Evolutionary conservation across 2,888 invertebrate genomes (phyloP), one percentile per base, ranked within the genome.

Genomic region (Tetheella fluctuosa): DNA sequence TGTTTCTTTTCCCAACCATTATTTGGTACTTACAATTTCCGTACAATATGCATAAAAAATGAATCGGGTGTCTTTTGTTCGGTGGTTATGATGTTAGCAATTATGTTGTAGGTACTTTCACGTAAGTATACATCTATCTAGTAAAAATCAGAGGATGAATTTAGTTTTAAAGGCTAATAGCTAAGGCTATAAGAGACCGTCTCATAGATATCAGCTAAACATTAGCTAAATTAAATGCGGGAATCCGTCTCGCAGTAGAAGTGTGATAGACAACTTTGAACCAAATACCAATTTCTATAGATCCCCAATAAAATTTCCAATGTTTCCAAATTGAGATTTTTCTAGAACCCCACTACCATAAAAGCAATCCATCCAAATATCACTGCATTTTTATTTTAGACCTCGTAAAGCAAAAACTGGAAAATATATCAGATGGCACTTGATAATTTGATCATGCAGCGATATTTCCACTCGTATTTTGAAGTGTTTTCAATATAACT

Each of bases 291-390:
- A 69, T 76, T 71, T 70, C 63, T 67, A 63, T 59, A 67, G 67
- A 73, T 70, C 69, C 58, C 59, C 65, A 64, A 68, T 70, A 74
- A 70, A 73, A 70, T 77, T 71, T 68, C 69, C 69, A 72, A 67
- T 71, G 63, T 68, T 74, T 71, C 67, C 58, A 73, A 75, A 79
- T 74, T 68, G 72, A 67, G 69, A 68, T 59, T 70, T 73, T 69
- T 63, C 48, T 17, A 59, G 70, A 70, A 69, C 67, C 53, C 48
- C 57, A 61, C 59, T 60, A 13, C 13, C 13, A 34, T 55, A 57
- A 59, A 54, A 23, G 25, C 25, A 17, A 59, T 48, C 48, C 17
- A 48, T 48, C 48, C 20, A 48, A 20, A 48, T 20, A 48, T 20
- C 48, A 20, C 48, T 20, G 48, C 48, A 48, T 48, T 48, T 48